These are phyloP conservation scores for Pediacus dermestoides DNA, from an alignment of 2,888 invertebrate genomes.

Conservation along the genomic window DNA sequence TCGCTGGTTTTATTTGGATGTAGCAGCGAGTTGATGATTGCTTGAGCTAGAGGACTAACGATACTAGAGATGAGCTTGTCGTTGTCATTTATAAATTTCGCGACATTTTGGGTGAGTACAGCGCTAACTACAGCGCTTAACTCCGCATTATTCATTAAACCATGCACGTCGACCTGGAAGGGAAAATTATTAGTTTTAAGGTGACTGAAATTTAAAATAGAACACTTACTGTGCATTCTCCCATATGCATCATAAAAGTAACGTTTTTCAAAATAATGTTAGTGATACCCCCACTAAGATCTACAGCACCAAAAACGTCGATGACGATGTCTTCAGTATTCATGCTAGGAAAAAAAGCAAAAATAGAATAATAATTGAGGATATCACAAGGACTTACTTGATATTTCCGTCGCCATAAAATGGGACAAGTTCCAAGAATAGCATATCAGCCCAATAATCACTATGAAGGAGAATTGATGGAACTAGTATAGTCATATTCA, in stretches of 20 bases:
- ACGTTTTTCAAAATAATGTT: conserved; percentile 12
- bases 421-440: conserved; percentile 24
- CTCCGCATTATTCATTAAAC: conserved; percentile 35
- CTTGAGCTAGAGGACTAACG: conserved; percentile 32
- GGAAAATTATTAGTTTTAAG: background rate
- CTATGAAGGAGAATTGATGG: conserved; percentile 18
- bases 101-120: conserved; percentile 32
- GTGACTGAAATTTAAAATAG: background rate
- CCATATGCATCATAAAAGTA: conserved; percentile 10
- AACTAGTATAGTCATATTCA: conserved; percentile 25
- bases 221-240: conserved; percentile 17
- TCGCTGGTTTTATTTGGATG: too few species aligned
- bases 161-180: conserved; percentile 38
- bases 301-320: conserved; percentile 10
- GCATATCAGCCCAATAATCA: conserved; percentile 22
- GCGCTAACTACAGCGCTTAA: conserved; percentile 31
- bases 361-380: background rate
- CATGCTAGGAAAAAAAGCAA: conserved; percentile 12
- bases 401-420: conserved; percentile 25
- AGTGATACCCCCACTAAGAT: conserved; percentile 11
- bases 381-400: conserved; percentile 18
- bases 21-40: conserved; percentile 22
- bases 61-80: conserved; percentile 27
- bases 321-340: conserved; percentile 10
- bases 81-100: conserved; percentile 31